Evolutionary conservation across 1,140 invertebrate species (phyloP).

Genomic region (Lucilia cuprina): DNA sequence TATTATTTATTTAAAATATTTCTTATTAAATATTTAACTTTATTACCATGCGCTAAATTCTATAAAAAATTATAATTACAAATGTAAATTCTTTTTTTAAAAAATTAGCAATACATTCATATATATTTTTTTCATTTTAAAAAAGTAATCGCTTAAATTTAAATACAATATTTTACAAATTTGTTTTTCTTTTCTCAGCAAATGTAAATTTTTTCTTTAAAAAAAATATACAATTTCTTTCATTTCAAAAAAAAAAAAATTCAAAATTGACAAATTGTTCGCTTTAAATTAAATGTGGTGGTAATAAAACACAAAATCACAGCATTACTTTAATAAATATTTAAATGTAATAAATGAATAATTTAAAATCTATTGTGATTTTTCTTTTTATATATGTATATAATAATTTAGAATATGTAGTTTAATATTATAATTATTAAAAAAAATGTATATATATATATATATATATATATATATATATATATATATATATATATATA

Average conservation of each 20-base stretch:
- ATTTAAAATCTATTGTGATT: slow-evolving; percentile 24
- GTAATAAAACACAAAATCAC: slow-evolving; percentile 1
- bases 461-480: not conserved
- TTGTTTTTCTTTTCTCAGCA: not conserved
- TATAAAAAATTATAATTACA: not conserved
- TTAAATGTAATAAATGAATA: not conserved
- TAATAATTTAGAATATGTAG: not conserved
- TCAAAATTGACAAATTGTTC: not conserved
- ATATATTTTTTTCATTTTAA: not conserved
- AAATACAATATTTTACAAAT: not conserved
- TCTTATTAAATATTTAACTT: not conserved
- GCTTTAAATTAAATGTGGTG: not conserved
- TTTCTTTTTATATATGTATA: not conserved
- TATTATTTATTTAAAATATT: not conserved
- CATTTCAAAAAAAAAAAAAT: not conserved
- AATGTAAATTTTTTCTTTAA: not conserved
- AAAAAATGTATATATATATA: not conserved
- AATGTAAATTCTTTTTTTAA: not conserved
- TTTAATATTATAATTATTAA: not conserved
- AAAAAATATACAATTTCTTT: not conserved
- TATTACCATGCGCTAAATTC: not conserved
- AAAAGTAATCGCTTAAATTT: not conserved
- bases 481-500: not conserved
- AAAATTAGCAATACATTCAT: not conserved
- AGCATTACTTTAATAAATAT: slow-evolving; percentile 1